Evolutionary conservation across 2,113 vertebrate species (phyloP), one percentile per base, ranked within the genome.

Genomic region (Phalacrocorax carbo): DNA sequence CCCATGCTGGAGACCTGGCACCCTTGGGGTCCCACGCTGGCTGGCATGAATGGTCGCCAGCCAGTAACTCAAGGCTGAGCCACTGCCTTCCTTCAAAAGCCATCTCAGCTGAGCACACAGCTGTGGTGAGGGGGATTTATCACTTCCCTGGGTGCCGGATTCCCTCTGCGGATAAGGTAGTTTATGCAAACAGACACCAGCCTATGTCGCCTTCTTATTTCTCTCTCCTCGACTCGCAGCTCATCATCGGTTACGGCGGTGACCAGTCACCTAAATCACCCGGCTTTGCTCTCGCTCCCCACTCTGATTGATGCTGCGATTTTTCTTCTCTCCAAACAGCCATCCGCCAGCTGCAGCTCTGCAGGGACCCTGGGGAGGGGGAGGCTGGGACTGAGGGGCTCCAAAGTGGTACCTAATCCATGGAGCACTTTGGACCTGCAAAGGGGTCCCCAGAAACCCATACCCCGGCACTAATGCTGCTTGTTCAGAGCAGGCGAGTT

Each of bases 221-320:
- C 94, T 94, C 58, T 52, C 93, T 86, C 49, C 91, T 86, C 21
- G 2, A 8, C 87, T 94, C 32, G 9, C 68, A 83, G 91, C 93
- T 95, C 93, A 90, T 94, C 96, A 95, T 62, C 82, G 11, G 82
- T 95, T 83, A 86, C 40, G 5, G 68, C 27, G 3, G 68, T 95
- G 94, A 70, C 94, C 94, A 66, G 4, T 70, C 86, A 81, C 91
- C 88, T 97, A 83, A 94, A 97, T 97, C 95, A 93, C 95, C 75
- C 40, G 3, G 30, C 75, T 38, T 26, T 40, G 88, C 88, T 87
- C 69, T 54, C 7, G 1, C 89, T 90, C 75, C 65, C 79, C 0
- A 32, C 80, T 90, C 80, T 65, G 71, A 77, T 88, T 29, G 91
- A 88, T 62, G 91, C 76, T 11, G 27, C 3, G 1, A 32, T 92